Percentiles rank a stretch among this genome's conserved stretches.
phyloP scores from a whole-genome alignment of 2,113 vertebrate genomes.

The Bettongia penicillata region DNA sequence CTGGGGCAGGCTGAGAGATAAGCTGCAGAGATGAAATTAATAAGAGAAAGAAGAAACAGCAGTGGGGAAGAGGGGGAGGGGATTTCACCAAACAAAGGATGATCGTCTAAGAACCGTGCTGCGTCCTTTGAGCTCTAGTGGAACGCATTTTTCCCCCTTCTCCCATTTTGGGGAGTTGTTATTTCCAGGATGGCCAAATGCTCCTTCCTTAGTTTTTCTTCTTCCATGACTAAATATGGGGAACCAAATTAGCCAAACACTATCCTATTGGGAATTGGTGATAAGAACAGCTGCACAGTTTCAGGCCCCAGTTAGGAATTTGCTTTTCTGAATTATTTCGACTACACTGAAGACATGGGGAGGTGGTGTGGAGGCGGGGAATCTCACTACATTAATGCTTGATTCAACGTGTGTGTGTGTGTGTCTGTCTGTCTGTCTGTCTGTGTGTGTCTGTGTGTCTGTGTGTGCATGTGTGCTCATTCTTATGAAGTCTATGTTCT shows the following conservation, averaged over 20 bases:
- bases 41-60: conserved; percentile 34
- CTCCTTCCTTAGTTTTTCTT: conserved; percentile 55
- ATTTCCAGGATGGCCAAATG: conserved; percentile 34
- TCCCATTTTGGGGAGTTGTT: neutral
- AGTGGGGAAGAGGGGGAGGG: conserved; percentile 51
- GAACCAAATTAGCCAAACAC: conserved; percentile 64
- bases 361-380: conserved; percentile 21
- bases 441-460: neutral
- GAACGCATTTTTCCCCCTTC: neutral
- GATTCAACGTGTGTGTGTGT: conserved; percentile 51
- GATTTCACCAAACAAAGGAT: conserved; percentile 58
- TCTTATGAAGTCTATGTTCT: conserved; percentile 52
- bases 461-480: no score
- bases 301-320: conserved; percentile 39
- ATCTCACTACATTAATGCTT: conserved; percentile 29
- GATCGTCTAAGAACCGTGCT: conserved; percentile 50
- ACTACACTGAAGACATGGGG: conserved; percentile 5
- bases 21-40: conserved; percentile 59
- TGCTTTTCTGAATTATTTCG: conserved; percentile 60
- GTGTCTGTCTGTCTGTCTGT: neutral
- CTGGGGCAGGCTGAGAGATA: conserved; percentile 55
- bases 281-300: conserved; percentile 61
- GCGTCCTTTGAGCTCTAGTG: conserved; percentile 18
- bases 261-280: conserved; percentile 35
- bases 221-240: conserved; percentile 61